Conservation (phyloP, 2,113 vertebrate species). For the Hymenochirus boettgeri region DNA sequence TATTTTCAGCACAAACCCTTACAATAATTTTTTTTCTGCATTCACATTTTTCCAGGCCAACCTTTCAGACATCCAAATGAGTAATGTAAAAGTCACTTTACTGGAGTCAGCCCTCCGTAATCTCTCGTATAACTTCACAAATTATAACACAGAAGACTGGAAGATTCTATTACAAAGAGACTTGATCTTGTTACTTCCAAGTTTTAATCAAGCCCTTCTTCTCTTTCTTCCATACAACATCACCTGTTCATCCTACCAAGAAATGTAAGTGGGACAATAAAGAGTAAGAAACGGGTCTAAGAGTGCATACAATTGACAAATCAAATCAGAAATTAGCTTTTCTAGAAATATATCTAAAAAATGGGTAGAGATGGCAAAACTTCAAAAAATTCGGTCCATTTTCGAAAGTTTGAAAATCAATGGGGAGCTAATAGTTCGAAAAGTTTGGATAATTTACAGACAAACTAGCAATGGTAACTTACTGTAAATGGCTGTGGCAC, state of each 20-base stretch:
- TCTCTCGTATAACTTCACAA: conserved; percentile 4
- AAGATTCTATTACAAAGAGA: conserved; percentile 18
- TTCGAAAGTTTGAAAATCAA: too few relatives aligned
- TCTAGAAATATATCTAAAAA: too few relatives aligned
- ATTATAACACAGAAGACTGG: conserved; percentile 8
- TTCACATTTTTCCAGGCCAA: background rate
- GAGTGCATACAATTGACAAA: too few relatives aligned
- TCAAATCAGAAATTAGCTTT: background rate
- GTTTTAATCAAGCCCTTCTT: conserved; percentile 4
- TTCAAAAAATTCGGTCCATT: too few relatives aligned
- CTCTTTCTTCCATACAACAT: conserved; percentile 13
- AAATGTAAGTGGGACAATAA: conserved; percentile 25
- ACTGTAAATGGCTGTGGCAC: too few relatives aligned
- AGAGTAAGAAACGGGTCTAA: too few relatives aligned
- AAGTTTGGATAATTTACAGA: background rate
- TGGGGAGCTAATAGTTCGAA: background rate
- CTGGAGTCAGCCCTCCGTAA: conserved; percentile 11
- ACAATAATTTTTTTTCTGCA: background rate
- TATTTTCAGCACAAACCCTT: background rate
- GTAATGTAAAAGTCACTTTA: conserved; percentile 2
- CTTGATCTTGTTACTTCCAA: conserved; percentile 9
- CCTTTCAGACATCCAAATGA: conserved; percentile 15
- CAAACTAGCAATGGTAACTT: too few relatives aligned
- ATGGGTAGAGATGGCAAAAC: too few relatives aligned
- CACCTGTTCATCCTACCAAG: conserved; percentile 24